phyloP scores from a whole-genome alignment of 2,888 invertebrate genomes.

The Brenthis ino region DNA sequence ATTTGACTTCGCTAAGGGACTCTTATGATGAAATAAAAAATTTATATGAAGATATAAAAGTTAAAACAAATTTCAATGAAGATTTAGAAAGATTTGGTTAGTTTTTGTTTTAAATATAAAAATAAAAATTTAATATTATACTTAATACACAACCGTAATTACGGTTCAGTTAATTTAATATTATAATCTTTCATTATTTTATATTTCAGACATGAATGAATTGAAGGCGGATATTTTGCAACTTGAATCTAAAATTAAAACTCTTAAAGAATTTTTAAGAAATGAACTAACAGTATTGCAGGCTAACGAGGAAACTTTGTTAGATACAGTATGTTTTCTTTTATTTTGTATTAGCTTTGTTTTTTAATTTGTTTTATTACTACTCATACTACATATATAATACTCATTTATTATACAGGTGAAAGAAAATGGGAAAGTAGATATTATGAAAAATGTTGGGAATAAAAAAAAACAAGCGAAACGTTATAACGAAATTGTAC shows the following conservation, averaged over 20 bases:
- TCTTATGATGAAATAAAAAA: constrained; percentile 52
- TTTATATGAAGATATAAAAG: constrained; percentile 61
- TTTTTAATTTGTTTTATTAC: background rate
- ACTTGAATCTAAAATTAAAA: constrained; percentile 60
- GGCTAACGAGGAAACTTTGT: constrained; percentile 49
- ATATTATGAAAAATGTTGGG: constrained; percentile 15
- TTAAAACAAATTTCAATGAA: constrained; percentile 48
- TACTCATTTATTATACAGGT: constrained; percentile 4
- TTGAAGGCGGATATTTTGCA: constrained; percentile 59
- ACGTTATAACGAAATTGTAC: constrained; percentile 59
- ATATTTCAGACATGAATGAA: constrained; percentile 62
- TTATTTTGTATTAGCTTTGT: background rate
- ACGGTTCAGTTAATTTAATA: background rate
- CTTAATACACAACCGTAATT: background rate
- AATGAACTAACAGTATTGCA: constrained; percentile 51
- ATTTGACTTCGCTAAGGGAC: constrained; percentile 48
- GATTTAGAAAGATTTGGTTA: constrained; percentile 54
- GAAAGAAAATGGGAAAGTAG: constrained; percentile 8
- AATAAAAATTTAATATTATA: background rate
- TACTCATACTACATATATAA: background rate
- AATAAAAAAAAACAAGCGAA: constrained; percentile 45
- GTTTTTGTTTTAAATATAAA: constrained; percentile 30
- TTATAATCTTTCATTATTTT: background rate
- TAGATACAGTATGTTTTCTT: constrained; percentile 47
- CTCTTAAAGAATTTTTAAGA: constrained; percentile 52